phyloP scores from a whole-genome alignment of 2,888 invertebrate species.

The Nemapogon koenigi region DNA sequence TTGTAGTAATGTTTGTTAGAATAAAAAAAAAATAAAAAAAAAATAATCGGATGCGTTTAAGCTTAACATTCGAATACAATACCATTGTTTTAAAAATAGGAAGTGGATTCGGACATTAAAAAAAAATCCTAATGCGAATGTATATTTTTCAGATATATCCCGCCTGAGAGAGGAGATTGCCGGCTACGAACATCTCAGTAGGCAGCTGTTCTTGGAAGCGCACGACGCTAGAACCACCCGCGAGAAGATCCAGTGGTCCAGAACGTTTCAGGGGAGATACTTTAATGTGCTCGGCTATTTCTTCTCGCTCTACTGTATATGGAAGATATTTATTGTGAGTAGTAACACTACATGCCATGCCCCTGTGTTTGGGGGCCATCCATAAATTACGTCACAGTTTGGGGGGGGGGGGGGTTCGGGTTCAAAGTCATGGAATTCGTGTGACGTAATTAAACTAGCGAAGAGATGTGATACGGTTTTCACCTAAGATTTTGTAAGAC shows the following conservation, averaged over 20 bases:
- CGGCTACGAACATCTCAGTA: constrained; percentile 88
- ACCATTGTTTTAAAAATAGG: not conserved
- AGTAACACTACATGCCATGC: too few relatives aligned
- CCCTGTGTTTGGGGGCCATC: too few relatives aligned
- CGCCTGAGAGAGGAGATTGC: constrained; percentile 85
- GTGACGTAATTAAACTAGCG: too few relatives aligned
- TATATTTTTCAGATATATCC: constrained; percentile 67
- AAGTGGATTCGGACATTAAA: not conserved
- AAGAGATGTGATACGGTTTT: too few relatives aligned
- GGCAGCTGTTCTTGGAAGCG: constrained; percentile 95
- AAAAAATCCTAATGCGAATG: too few relatives aligned
- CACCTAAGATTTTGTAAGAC: too few relatives aligned
- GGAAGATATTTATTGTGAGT: constrained; percentile 99
- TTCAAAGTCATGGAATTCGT: too few relatives aligned
- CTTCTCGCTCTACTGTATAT: constrained; percentile 96
- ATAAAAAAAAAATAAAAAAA: not conserved
- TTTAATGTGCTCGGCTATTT: constrained; percentile 98
- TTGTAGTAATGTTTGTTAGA: not conserved
- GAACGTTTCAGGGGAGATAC: constrained; percentile 95
- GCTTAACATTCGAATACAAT: not conserved
- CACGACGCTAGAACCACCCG: constrained; percentile 92
- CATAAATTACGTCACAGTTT: too few relatives aligned
- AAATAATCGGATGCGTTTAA: not conserved
- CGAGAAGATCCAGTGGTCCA: constrained; percentile 93
- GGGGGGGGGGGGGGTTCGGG: too few relatives aligned